These are phyloP conservation scores for Sinelater perroti DNA, from an alignment of 2,888 invertebrate species.

Conservation along the genomic window DNA sequence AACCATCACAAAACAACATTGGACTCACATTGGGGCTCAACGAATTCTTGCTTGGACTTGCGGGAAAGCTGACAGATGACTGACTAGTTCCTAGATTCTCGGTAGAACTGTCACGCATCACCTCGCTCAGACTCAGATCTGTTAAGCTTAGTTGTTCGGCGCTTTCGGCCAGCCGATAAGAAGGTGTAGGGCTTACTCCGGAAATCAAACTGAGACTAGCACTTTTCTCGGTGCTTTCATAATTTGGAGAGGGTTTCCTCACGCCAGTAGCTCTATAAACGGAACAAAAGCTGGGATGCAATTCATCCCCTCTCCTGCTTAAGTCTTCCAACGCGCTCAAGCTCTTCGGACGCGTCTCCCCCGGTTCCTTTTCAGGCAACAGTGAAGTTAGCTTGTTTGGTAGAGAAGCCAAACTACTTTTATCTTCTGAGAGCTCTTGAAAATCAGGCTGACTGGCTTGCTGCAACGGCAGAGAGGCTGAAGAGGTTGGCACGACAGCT, in stretches of 20 bases:
- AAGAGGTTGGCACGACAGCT: conserved; percentile 65
- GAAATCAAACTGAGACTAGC: conserved; percentile 18
- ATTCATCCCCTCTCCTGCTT: conserved; percentile 10
- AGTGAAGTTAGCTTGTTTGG: conserved; percentile 19
- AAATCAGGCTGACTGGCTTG: conserved; percentile 66
- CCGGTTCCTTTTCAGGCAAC: conserved; percentile 11
- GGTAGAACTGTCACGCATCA: conserved; percentile 51
- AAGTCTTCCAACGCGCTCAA: conserved; percentile 55
- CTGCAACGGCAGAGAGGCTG: conserved; percentile 67
- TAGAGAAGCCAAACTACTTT: conserved; percentile 23
- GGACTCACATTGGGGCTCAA: conserved; percentile 56
- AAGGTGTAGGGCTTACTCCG: conserved; percentile 30
- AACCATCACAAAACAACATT: conserved; percentile 44
- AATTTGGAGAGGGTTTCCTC: conserved; percentile 4
- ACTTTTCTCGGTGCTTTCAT: conserved; percentile 18
- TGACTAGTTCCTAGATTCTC: conserved; percentile 61
- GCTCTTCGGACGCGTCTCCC: conserved; percentile 55
- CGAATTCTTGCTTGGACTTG: conserved; percentile 52
- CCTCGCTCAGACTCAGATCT: conserved; percentile 55
- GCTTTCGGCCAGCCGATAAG: conserved; percentile 52
- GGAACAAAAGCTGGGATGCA: conserved; percentile 8
- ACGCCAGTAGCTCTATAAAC: background rate
- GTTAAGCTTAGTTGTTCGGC: conserved; percentile 49
- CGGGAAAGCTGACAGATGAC: conserved; percentile 55
- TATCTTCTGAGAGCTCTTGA: conserved; percentile 30